Evolutionary conservation across 1,140 invertebrate genomes (phyloP), one percentile per base, ranked within the genome.

Genomic region (Cydia strobilella): DNA sequence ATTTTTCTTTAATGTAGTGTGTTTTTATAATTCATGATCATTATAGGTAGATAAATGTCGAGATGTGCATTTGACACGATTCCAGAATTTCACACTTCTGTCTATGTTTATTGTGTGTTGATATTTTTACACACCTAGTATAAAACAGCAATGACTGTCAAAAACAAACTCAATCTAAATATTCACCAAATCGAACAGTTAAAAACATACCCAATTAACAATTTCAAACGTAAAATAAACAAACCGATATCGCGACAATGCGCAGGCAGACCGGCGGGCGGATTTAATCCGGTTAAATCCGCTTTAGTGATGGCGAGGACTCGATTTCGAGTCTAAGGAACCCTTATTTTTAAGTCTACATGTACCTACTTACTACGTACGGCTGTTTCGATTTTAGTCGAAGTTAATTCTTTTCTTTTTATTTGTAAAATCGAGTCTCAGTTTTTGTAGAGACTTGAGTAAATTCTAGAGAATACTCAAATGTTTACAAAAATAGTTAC

Each of bases 141-240:
- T 18, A 54, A 54, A 51, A 51, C 15, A 51, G 25, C 42, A 2
- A 0, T 15, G 45, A 3, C 15, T n/a, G 48, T 59, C 10, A 9
- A 59, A 51, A 59, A 59, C 54, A 3, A 48, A 54, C 23, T 6
- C 20, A 54, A 51, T 51, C 42, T 42, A 73, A 51, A 51, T 73
- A 25, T 45, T 20, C 71, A 0, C 72, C 39, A 27, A 51, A 54
- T 23, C 31, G 9, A 27, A 23, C 48, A 25, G 42, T 48, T 54
- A 51, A 73, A 73, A 73, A 51, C n/a, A 39, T 35, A 69, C 31
- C 42, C 74, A 75, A 79, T 82, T 80, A 76, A 79, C 84, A 84
- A 84, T 88, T 86, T 79, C 83, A 86, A 84, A 78, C 79, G 80
- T 80, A 80, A 86, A 86, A 90, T 90, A 92, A 90, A 92, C 87